Percentiles rank a stretch among this genome's conserved stretches.
These are phyloP conservation scores for Microctenopoma steveboyesi DNA, from an alignment of 2,797 vertebrate species.

Conservation along the genomic window DNA sequence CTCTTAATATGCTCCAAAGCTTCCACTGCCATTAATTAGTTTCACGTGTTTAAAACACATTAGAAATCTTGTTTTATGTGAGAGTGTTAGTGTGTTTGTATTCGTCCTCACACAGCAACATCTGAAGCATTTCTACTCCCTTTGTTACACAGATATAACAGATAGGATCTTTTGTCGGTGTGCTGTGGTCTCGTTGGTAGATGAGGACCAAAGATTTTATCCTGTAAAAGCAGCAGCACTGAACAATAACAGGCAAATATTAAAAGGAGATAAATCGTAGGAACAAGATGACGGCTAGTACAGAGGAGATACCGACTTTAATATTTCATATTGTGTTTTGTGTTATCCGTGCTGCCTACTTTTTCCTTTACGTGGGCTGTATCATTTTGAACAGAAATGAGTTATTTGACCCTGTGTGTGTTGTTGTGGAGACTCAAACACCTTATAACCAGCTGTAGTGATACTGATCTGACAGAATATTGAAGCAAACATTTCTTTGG, in stretches of 20 bases:
- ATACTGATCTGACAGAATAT: background rate
- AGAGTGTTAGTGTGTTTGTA: slow-evolving; percentile 6
- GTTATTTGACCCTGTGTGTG: slow-evolving; percentile 2
- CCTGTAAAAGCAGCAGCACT: background rate
- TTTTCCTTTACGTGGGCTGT: slow-evolving; percentile 17
- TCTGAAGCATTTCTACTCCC: slow-evolving; percentile 29
- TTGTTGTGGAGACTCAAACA: slow-evolving; percentile 7
- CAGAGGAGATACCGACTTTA: slow-evolving; percentile 29
- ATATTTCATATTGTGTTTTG: slow-evolving; percentile 39
- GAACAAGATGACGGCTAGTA: slow-evolving; percentile 14
- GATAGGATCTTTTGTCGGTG: background rate
- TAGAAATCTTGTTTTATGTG: slow-evolving; percentile 15
- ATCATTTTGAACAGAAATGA: slow-evolving; percentile 47
- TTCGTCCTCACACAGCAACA: slow-evolving; percentile 3
- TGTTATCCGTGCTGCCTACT: slow-evolving; percentile 20
- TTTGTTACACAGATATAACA: slow-evolving; percentile 1
- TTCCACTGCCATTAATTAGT: slow-evolving; percentile 46
- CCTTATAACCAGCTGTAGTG: background rate
- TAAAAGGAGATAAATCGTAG: slow-evolving; percentile 28
- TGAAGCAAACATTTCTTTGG: background rate
- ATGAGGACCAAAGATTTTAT: slow-evolving; percentile 35
- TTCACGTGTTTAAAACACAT: slow-evolving; percentile 36
- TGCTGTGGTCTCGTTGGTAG: slow-evolving; percentile 7
- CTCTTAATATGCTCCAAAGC: slow-evolving; percentile 46
- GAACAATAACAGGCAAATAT: slow-evolving; percentile 26